These are phyloP conservation scores for Hydraecia micacea DNA, from an alignment of 2,888 invertebrate species.

Conservation along the genomic window DNA sequence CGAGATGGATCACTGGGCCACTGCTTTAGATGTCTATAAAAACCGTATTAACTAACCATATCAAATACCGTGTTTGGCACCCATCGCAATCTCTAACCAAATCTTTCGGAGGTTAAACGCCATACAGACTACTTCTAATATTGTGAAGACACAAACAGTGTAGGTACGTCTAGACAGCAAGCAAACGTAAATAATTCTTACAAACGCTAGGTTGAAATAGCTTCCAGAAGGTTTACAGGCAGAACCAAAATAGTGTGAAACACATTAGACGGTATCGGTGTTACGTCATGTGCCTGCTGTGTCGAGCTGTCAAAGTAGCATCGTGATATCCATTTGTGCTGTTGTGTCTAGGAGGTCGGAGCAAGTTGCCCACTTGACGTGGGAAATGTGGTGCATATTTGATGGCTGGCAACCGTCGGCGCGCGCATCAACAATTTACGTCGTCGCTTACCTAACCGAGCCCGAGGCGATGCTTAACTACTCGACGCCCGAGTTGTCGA, in stretches of 20 bases:
- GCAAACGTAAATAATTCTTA: slow-evolving; percentile 4
- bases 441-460: slow-evolving; percentile 78
- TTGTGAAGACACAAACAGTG: neutral
- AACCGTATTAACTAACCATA: neutral
- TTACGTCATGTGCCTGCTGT: slow-evolving; percentile 69
- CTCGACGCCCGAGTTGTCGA: slow-evolving; percentile 73
- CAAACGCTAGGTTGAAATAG: slow-evolving; percentile 21
- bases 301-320: slow-evolving; percentile 74
- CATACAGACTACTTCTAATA: neutral
- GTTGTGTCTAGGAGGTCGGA: slow-evolving; percentile 67
- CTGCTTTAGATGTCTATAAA: neutral
- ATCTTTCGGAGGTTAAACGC: neutral
- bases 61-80: neutral
- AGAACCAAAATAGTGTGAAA: slow-evolving; percentile 64
- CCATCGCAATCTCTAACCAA: neutral
- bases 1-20: neutral
- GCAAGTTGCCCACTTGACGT: slow-evolving; percentile 72
- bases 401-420: slow-evolving; percentile 76
- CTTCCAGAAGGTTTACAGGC: slow-evolving; percentile 29
- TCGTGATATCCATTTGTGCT: slow-evolving; percentile 75
- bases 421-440: slow-evolving; percentile 83
- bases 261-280: slow-evolving; percentile 59
- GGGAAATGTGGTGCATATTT: slow-evolving; percentile 84
- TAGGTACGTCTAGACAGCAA: neutral
- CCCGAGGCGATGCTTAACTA: slow-evolving; percentile 77